Base-by-base conservation (phyloP, 2,113 vertebrate genomes). In the Thamnophis sirtalis region DNA sequence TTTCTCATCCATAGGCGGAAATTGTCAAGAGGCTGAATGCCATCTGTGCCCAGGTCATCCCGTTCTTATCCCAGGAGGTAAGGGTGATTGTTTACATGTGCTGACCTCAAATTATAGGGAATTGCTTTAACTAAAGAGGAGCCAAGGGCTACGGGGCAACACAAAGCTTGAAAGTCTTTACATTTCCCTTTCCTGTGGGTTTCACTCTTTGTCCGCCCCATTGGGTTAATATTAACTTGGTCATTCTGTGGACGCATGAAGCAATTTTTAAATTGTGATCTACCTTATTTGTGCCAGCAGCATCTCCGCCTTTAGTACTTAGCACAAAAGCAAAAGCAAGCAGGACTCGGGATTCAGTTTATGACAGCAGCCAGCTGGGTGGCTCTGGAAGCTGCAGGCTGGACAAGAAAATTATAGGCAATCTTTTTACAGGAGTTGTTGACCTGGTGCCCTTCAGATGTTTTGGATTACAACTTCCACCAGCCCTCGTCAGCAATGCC, bases 1-100 rank as follows among this genome's bases (percentile, higher is more conserved):
- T 73, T 96, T 95, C 91, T 98, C 94, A 96, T 94, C 97, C 97
- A 88, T 98, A 99, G 99, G 98, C 98, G 96, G 99, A 99, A 97
- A 99, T 99, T 95, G 99, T 99, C 96, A 99, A 99, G 94, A 98
- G 99, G 93, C 98, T 99, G 97, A 99, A 99, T n/a, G 98, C 99
- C 96, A 99, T 99, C 97, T 99, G 99, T 95, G 99, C 98, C 92
- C 98, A 99, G 98, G 98, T 99, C 97, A 99, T 99, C 98, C 99
- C 99, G 88, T 99, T 99, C 97, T 97, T 99, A 97, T 99, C 99
- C 96, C 99, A 99, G 95, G 98, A 99, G 98, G 99, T 99, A 98
- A 98, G 97, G 92, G 92, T 87, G 90, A 55, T 24, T 28, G 60
- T 95, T 97, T 95, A 90, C 90, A 92, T 63, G 11, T 92, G 68